Evolutionary conservation across 2,113 vertebrate genomes (phyloP), one percentile per base, ranked within the genome.

Genomic region (Pelmatolapia mariae): DNA sequence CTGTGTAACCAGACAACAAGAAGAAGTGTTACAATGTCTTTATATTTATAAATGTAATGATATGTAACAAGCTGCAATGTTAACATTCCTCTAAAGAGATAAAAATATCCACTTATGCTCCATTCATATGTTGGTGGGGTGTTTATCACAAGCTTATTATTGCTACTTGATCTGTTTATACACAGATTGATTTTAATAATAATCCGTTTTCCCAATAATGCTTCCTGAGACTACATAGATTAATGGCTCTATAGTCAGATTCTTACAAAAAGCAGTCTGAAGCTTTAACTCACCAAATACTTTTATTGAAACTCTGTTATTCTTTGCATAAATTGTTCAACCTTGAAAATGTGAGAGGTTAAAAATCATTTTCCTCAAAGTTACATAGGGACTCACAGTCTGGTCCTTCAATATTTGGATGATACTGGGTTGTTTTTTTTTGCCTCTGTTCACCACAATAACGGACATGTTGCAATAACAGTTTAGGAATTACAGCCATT

Each of bases 141-240:
- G 79, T 68, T 68, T 40, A 78, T 50, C 43, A 78, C 71, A 31
- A 50, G 57, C 88, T 79, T 88, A 45, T 31, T 50, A 29, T 38
- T 56, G 19, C 18, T 45, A 79, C 16, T 15, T 86, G 86, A 90
- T 83, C 87, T 59, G 68, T 92, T 92, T 91, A 86, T 43, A 33
- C 8, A 38, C 38, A 91, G 90, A 87, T 91, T 91, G 85, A 57
- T 7, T 8, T 22, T 4, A 12, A 82, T 61, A 89, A 71, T 93
- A 87, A 92, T 92, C 89, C 3, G 50, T 82, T 66, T 66, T 66
- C 22, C 19, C 19, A 66, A 22, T 38, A 38, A 22, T 8, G 10
- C 26, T 80, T 54, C 47, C 57, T 19, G 59, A 79, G 54, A 33
- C 45, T 76, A n/a, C 2, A 6, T 45, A 43, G 47, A 89, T 59